Evolutionary conservation across 2,888 invertebrate genomes (phyloP).

Genomic region (Chironomus tentans): DNA sequence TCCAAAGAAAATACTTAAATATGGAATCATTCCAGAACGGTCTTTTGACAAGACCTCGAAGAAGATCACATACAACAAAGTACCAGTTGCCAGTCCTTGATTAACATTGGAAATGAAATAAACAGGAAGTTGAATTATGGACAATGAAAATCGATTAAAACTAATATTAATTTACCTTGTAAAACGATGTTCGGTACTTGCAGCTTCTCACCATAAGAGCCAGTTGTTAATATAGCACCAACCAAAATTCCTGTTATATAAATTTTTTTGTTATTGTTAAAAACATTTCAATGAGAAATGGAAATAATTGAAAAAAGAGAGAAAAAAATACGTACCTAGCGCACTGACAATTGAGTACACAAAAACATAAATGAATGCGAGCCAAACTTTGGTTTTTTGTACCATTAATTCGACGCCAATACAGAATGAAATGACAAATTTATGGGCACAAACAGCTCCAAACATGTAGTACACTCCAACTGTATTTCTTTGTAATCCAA

Average conservation of each 20-base stretch:
- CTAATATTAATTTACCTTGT: too few species aligned
- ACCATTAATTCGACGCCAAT: constrained; percentile 55
- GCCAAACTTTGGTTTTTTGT: constrained; percentile 42
- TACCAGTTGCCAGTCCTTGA: constrained; percentile 73
- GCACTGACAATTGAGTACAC: constrained; percentile 60
- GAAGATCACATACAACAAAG: constrained; percentile 69
- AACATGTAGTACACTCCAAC: constrained; percentile 49
- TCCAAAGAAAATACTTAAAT: constrained; percentile 48
- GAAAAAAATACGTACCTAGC: constrained; percentile 38
- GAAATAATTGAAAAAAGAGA: neutral
- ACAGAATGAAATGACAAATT: constrained; percentile 57
- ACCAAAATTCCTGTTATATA: constrained; percentile 49
- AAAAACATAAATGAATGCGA: constrained; percentile 49
- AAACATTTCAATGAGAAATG: neutral
- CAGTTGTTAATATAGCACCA: constrained; percentile 53
- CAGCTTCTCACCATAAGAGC: constrained; percentile 42
- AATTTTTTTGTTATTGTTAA: neutral
- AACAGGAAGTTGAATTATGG: constrained; percentile 44
- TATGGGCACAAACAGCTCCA: constrained; percentile 57
- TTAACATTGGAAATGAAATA: too few species aligned
- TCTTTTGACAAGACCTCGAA: constrained; percentile 67
- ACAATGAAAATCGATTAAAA: neutral
- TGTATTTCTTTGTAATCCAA: constrained; percentile 52
- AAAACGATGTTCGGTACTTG: neutral
- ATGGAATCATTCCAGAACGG: constrained; percentile 49